Evolutionary conservation across 2,888 invertebrate species (phyloP), one percentile per base, ranked within the genome.

Genomic region (Anaspis maculata): DNA sequence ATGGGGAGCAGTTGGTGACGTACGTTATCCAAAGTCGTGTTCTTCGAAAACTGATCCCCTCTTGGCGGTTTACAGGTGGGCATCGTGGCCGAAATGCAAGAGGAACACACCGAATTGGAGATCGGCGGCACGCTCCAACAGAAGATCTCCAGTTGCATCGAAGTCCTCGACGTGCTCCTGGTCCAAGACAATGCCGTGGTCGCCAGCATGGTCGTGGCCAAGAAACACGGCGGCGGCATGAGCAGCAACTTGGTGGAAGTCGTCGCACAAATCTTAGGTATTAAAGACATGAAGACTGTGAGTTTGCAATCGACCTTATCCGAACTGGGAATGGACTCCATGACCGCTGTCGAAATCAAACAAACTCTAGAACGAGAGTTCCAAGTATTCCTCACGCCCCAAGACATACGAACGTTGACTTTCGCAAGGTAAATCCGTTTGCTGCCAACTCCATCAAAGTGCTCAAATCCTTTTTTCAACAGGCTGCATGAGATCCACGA

Each of bases 291-390:
- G 56, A 84, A 79, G 64, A 76, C 74, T 0, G 74, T 78, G 1
- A 81, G 82, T 15, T 72, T 76, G 40, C 77, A 79, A 51, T 74
- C 80, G 2, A 76, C 81, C 0, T 68, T 96, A 1, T 85, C 88
- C 2, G 94, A 95, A 60, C 69, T 96, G 42, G 96, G 96, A 21
- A 85, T 96, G 79, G 94, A 96, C 67, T 94, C 94, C 2, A 78
- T 95, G 71, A 94, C 94, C 91, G 89, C 89, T 0, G 88, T 94
- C 0, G 95, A 96, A 66, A 89, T 96, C 48, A 94, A 92, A 51
- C 91, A 92, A 64, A 83, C 84, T 0, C 63, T 94, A 1, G 91
- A 92, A 60, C 70, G 89, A 49, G 86, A 90, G 59, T 90, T 83
- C 57, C 90, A 94, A 56, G 68, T 94, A 29, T 79, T 81, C 57